These are phyloP conservation scores for Malachius bipustulatus DNA, from an alignment of 2,888 invertebrate genomes.

Conservation along the genomic window DNA sequence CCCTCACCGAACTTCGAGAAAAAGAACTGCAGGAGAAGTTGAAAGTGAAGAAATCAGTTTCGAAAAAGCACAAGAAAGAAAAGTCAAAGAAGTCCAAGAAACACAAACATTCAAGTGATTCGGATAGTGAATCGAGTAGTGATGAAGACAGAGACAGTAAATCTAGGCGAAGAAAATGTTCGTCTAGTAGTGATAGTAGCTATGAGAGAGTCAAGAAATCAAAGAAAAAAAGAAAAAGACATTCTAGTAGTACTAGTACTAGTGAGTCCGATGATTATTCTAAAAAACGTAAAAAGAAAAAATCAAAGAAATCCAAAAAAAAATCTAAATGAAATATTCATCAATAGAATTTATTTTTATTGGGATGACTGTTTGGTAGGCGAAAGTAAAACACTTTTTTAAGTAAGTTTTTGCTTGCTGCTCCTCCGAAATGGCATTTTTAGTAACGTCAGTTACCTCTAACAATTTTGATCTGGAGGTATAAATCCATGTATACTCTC, in stretches of 20 bases:
- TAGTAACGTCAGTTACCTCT: no score
- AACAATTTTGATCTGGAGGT: no score
- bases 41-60: constrained; percentile 48
- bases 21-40: constrained; percentile 63
- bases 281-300: no score
- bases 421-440: no score
- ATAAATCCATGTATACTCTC: no score
- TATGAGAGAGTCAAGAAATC: constrained; percentile 12
- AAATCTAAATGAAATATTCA: no score
- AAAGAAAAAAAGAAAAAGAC: not conserved
- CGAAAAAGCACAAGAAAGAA: constrained; percentile 42
- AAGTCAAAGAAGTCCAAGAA: constrained; percentile 34
- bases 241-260: not conserved
- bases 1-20: constrained; percentile 66
- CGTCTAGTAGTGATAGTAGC: constrained; percentile 20
- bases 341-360: no score
- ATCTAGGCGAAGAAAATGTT: constrained; percentile 19
- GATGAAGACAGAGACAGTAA: constrained; percentile 26
- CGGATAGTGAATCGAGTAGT: constrained; percentile 26
- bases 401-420: no score
- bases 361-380: no score
- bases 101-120: constrained; percentile 23
- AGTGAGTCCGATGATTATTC: no score
- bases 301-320: no score
- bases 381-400: no score